phyloP scores from a whole-genome alignment of 2,888 invertebrate species.

The Perizoma affinitatum region DNA sequence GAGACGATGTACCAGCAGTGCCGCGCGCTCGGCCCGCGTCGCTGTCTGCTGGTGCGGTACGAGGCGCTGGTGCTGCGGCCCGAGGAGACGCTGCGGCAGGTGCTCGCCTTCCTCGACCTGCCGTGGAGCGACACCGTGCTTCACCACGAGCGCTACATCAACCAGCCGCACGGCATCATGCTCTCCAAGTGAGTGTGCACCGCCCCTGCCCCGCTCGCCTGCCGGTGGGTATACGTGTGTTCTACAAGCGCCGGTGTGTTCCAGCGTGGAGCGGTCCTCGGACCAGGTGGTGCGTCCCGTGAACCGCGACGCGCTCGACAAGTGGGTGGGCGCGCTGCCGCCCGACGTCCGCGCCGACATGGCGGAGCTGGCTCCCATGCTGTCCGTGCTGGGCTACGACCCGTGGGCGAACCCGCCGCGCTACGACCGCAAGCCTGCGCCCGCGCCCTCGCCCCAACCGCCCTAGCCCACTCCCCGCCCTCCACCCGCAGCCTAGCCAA shows the following conservation, averaged over 20 bases:
- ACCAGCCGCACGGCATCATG: conserved; percentile 96
- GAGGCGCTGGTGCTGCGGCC: conserved; percentile 99
- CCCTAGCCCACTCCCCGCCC: conserved; percentile 22
- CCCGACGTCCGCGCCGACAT: conserved; percentile 96
- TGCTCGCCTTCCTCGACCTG: conserved; percentile 94
- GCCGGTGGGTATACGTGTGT: background rate
- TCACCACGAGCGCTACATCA: conserved; percentile 98
- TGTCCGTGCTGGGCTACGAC: conserved; percentile 96
- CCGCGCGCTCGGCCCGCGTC: conserved; percentile 88
- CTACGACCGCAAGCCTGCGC: conserved; percentile 87
- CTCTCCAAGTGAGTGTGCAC: conserved; percentile 92
- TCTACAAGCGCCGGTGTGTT: conserved; percentile 39
- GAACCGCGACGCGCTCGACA: conserved; percentile 96
- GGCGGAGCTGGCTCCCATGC: conserved; percentile 97
- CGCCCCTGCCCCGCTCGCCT: background rate
- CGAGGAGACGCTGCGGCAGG: conserved; percentile 92
- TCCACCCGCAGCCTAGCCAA: conserved; percentile 2
- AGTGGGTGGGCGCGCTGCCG: conserved; percentile 96
- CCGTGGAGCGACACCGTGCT: conserved; percentile 98
- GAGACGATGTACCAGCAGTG: conserved; percentile 98
- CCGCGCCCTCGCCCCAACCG: conserved; percentile 38
- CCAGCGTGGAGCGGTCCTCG: conserved; percentile 97
- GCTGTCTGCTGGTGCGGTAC: conserved; percentile 96
- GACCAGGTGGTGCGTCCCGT: conserved; percentile 99
- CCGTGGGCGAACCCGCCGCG: conserved; percentile 98